These are phyloP conservation scores for Dissostichus mawsoni DNA, from an alignment of 2,113 vertebrate genomes.

Conservation along the genomic window DNA sequence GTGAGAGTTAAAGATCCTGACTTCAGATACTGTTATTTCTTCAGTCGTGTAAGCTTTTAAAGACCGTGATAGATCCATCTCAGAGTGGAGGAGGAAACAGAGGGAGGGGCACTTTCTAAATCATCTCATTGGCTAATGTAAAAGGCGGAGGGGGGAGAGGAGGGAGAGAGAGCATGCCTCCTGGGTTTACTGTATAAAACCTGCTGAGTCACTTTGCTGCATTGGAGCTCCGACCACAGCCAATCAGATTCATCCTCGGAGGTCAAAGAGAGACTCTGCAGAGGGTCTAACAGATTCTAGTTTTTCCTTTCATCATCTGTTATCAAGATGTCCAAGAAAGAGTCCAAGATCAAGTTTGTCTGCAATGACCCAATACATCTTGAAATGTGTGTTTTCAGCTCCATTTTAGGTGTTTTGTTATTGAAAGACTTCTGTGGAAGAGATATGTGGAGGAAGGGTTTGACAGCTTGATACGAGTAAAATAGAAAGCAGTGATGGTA, in stretches of 20 bases:
- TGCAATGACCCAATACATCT: too few species aligned
- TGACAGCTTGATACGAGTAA: not conserved
- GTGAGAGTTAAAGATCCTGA: too few species aligned
- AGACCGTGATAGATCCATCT: not conserved
- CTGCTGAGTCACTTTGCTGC: slow-evolving; percentile 76
- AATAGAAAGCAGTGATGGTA: slow-evolving; percentile 24
- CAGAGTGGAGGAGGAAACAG: not conserved
- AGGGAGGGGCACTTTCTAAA: not conserved
- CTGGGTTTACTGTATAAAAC: slow-evolving; percentile 21
- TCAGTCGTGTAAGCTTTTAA: too few species aligned
- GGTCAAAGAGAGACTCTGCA: slow-evolving; percentile 28
- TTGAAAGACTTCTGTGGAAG: not conserved
- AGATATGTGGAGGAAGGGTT: not conserved
- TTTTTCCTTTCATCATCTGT: too few species aligned
- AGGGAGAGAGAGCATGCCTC: not conserved
- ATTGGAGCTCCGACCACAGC: slow-evolving; percentile 45
- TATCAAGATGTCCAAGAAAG: too few species aligned
- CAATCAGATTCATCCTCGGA: slow-evolving; percentile 51
- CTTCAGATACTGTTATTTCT: too few species aligned
- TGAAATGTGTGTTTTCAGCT: not conserved
- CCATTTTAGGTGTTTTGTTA: not conserved
- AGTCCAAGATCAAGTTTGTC: too few species aligned
- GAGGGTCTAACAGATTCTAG: too few species aligned
- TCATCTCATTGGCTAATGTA: slow-evolving; percentile 41
- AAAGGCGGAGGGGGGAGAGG: not conserved